Conservation (phyloP, 2,797 vertebrate species). For the Micromesistius poutassou region DNA sequence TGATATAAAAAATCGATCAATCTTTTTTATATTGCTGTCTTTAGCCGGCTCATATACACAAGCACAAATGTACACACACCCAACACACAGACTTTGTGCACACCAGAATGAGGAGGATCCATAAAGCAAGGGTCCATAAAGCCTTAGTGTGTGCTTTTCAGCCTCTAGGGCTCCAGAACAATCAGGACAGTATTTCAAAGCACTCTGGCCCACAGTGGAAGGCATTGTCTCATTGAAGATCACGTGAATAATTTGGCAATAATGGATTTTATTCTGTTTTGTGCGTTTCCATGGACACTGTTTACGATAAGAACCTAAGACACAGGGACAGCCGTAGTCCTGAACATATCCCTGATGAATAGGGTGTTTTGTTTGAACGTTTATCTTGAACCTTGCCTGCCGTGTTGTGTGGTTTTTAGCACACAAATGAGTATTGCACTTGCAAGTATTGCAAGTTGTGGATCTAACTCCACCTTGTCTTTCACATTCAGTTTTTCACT, state of each 20-base stretch:
- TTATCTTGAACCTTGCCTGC: no score
- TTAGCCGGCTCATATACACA: conserved; percentile 8
- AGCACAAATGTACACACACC: conserved; percentile 7
- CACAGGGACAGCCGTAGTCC: no score
- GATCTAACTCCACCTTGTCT: no score
- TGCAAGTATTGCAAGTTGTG: no score
- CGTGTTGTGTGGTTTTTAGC: no score
- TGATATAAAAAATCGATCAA: no score
- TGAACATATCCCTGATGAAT: no score
- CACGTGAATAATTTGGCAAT: conserved; percentile 47
- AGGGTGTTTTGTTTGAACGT: no score
- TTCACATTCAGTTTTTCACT: no score
- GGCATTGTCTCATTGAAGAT: conserved; percentile 57
- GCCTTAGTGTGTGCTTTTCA: conserved; percentile 60
- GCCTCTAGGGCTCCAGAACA: conserved; percentile 54
- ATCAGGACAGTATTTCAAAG: conserved; percentile 62
- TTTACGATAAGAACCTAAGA: conserved; percentile 50
- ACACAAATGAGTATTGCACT: no score
- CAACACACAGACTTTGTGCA: conserved; percentile 5
- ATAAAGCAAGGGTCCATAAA: conserved; percentile 47
- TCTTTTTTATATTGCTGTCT: neutral
- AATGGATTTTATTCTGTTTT: conserved; percentile 33
- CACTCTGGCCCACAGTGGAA: conserved; percentile 47
- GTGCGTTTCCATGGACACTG: conserved; percentile 56
- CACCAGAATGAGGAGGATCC: conserved; percentile 49